These are phyloP conservation scores for Hydroisotoma schaefferi DNA, from an alignment of 2,888 invertebrate species.

Conservation along the genomic window DNA sequence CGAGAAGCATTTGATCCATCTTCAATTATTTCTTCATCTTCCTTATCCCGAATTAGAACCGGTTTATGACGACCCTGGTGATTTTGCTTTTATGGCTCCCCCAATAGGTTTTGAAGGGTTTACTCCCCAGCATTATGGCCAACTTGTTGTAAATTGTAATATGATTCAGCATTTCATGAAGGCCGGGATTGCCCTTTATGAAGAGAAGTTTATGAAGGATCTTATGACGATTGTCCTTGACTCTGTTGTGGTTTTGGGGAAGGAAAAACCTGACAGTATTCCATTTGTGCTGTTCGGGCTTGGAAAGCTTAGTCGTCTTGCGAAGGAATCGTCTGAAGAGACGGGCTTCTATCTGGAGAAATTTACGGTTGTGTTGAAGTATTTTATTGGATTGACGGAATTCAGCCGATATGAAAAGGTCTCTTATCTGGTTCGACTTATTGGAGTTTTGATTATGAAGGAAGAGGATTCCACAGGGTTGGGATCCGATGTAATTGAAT, in stretches of 20 bases:
- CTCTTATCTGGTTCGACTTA: conserved; percentile 17
- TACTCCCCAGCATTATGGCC: conserved; percentile 17
- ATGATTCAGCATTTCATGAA: conserved; percentile 26
- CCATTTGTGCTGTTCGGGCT: neutral
- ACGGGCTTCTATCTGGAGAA: neutral
- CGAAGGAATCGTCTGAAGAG: neutral
- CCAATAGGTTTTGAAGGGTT: conserved; percentile 6
- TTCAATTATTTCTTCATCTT: conserved; percentile 22
- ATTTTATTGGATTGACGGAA: neutral
- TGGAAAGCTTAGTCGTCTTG: conserved; percentile 1
- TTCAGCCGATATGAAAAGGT: conserved; percentile 6
- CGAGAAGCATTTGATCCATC: conserved; percentile 24
- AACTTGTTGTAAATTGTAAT: conserved; percentile 11
- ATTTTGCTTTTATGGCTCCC: conserved; percentile 8
- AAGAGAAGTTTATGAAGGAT: conserved; percentile 1
- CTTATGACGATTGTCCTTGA: neutral
- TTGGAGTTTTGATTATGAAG: conserved; percentile 16
- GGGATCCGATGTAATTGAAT: conserved; percentile 26
- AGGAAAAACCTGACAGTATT: neutral
- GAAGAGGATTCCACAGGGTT: conserved; percentile 13
- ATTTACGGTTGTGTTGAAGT: neutral
- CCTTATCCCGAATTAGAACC: conserved; percentile 15
- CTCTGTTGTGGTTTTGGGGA: neutral
- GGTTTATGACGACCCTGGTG: conserved; percentile 13
- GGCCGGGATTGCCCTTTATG: conserved; percentile 9